phyloP scores from a whole-genome alignment of 2,797 vertebrate species.

The Naso thynnoides region DNA sequence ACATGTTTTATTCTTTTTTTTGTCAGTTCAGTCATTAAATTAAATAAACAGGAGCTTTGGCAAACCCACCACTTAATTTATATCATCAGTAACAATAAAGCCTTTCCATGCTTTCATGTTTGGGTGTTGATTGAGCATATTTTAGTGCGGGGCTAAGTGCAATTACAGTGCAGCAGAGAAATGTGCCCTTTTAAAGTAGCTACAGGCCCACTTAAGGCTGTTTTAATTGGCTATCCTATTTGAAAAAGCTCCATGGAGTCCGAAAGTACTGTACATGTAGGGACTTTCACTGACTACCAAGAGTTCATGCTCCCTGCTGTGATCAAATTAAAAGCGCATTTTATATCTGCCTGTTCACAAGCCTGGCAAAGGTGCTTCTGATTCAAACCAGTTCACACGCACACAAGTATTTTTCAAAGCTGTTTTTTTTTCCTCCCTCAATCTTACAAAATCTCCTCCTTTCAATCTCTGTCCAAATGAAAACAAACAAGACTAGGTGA shows the following conservation, averaged over 20 bases:
- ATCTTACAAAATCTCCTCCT: too few relatives aligned
- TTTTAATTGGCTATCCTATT: slow-evolving; percentile 10
- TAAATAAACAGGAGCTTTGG: not conserved
- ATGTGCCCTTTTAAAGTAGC: not conserved
- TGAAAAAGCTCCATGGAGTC: not conserved
- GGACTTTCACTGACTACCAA: not conserved
- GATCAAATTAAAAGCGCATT: not conserved
- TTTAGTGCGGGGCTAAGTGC: slow-evolving; percentile 3
- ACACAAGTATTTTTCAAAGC: too few relatives aligned
- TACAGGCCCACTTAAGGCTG: not conserved
- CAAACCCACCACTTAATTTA: not conserved
- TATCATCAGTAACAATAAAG: not conserved
- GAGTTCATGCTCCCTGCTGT: not conserved
- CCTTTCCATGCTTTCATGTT: not conserved
- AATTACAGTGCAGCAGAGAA: slow-evolving; percentile 18
- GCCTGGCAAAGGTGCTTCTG: too few relatives aligned
- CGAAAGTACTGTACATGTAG: not conserved
- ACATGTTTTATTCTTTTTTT: not conserved
- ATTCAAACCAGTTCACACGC: too few relatives aligned
- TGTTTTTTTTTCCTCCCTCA: too few relatives aligned
- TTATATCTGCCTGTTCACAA: not conserved
- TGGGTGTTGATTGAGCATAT: not conserved
- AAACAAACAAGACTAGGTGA: too few relatives aligned
- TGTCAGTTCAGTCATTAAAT: slow-evolving; percentile 30
- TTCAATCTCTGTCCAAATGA: too few relatives aligned